Conservation (phyloP, 2,113 vertebrate genomes). For the Picathartes gymnocephalus region DNA sequence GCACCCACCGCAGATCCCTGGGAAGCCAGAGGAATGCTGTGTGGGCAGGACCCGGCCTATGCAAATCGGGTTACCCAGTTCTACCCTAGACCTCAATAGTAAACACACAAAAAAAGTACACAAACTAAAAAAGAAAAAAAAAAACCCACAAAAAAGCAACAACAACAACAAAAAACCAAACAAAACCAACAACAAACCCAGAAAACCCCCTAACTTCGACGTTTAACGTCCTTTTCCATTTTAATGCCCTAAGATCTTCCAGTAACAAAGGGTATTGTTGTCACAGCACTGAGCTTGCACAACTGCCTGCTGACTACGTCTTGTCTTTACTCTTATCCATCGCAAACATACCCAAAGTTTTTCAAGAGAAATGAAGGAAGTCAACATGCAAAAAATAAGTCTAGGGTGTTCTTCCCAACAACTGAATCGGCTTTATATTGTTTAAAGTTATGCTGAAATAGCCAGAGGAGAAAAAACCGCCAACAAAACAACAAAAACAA, state of each 20-base stretch:
- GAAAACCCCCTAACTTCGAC: background rate
- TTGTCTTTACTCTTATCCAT: background rate
- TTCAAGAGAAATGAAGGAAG: background rate
- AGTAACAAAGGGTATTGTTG: constrained; percentile 35
- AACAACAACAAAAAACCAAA: too few relatives aligned
- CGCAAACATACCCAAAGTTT: constrained; percentile 10
- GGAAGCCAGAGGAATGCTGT: background rate
- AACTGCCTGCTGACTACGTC: background rate
- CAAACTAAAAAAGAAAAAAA: background rate
- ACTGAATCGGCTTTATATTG: background rate
- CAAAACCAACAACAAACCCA: background rate
- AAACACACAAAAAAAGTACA: background rate
- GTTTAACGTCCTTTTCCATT: background rate
- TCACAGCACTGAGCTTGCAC: background rate
- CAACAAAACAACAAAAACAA: background rate
- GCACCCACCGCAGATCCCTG: background rate
- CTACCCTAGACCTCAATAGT: background rate
- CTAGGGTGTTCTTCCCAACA: background rate
- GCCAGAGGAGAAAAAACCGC: rapidly evolving
- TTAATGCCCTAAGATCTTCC: background rate
- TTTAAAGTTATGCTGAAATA: background rate
- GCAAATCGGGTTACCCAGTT: background rate
- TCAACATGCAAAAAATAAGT: background rate
- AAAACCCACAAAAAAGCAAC: background rate
- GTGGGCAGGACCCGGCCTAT: background rate